phyloP scores from a whole-genome alignment of 2,797 vertebrate genomes.

The Momotus momota region DNA sequence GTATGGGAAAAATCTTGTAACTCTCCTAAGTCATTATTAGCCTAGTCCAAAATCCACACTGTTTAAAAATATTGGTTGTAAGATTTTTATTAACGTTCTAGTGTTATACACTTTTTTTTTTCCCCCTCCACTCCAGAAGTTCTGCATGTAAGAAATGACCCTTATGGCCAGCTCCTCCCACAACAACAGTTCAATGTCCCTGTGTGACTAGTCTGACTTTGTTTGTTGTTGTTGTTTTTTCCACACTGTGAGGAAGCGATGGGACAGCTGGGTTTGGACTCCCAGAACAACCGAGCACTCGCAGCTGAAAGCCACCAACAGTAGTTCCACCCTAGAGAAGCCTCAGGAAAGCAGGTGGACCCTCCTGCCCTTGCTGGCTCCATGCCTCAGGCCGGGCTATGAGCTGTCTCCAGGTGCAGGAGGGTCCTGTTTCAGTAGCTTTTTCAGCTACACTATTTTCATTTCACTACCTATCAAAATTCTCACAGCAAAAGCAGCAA shows the following conservation, averaged over 20 bases:
- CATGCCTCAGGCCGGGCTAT: not conserved
- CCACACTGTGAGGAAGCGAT: rapidly evolving
- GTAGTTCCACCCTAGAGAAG: not conserved
- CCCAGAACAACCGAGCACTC: not conserved
- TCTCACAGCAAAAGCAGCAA: not conserved
- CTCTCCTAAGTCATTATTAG: not conserved
- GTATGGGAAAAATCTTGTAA: not conserved
- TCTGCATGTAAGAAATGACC: not conserved
- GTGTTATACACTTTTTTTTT: not conserved
- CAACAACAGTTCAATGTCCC: not conserved
- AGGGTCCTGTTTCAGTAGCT: not conserved
- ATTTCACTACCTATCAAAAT: not conserved
- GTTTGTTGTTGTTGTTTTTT: not conserved
- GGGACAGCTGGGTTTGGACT: not conserved
- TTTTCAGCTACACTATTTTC: not conserved
- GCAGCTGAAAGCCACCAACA: not conserved
- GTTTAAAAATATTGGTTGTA: not conserved
- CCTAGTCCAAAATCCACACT: not conserved
- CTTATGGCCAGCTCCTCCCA: not conserved
- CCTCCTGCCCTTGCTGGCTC: not conserved
- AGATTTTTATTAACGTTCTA: not conserved
- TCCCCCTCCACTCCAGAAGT: not conserved
- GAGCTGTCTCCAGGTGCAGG: not conserved
- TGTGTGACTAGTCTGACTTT: not conserved
- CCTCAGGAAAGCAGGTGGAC: not conserved